Conservation (phyloP, 2,797 vertebrate species). For the Tarsius wallacei region DNA sequence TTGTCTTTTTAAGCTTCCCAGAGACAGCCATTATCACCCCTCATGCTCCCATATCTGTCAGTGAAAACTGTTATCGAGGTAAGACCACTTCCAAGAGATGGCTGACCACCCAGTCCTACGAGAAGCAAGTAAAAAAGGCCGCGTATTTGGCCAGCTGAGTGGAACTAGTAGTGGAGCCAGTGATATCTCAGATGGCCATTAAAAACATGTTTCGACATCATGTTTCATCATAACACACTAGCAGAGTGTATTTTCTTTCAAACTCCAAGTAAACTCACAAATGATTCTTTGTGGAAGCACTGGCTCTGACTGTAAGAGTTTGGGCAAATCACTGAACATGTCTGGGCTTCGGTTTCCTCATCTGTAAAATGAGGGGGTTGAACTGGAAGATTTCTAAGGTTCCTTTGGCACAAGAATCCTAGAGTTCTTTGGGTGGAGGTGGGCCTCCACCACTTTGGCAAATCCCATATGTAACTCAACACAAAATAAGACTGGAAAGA, state of each 20-base stretch:
- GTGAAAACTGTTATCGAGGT: background rate
- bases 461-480: background rate
- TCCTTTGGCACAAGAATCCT: background rate
- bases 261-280: background rate
- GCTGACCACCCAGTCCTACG: background rate
- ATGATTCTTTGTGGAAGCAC: background rate
- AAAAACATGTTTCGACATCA: background rate
- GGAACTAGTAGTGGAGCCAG: background rate
- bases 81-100: background rate
- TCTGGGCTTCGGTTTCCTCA: background rate
- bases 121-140: background rate
- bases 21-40: fast-evolving
- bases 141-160: background rate
- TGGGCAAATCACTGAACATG: background rate
- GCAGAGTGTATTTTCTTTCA: background rate
- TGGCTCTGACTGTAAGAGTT: background rate
- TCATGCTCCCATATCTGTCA: background rate
- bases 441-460: background rate
- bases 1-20: background rate
- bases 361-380: background rate
- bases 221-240: background rate
- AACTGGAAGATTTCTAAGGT: background rate
- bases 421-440: background rate
- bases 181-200: background rate
- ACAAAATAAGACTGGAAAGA: fast-evolving